These are phyloP conservation scores for Tryphoninae sp. DNA, from an alignment of 2,888 invertebrate species.

Conservation along the genomic window DNA sequence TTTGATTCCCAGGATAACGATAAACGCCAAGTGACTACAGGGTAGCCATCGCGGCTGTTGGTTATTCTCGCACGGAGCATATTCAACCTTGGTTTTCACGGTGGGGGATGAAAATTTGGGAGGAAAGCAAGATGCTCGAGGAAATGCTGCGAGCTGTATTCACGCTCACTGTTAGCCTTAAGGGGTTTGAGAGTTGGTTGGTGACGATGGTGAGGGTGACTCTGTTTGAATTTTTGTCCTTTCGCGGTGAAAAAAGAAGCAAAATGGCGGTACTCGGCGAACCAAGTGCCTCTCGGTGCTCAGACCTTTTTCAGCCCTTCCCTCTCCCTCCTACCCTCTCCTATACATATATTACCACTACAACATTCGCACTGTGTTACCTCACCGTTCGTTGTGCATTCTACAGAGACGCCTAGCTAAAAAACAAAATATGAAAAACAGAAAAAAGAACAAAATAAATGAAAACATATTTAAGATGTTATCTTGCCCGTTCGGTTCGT, in stretches of 20 bases:
- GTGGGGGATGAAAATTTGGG: constrained; percentile 12
- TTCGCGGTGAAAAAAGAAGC: not conserved
- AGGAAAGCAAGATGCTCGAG: constrained; percentile 6
- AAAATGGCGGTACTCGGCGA: constrained; percentile 4
- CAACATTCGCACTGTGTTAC: constrained; percentile 12
- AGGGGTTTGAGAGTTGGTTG: not conserved
- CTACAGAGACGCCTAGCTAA: constrained; percentile 11
- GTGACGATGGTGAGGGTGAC: too few relatives aligned
- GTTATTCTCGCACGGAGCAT: constrained; percentile 34
- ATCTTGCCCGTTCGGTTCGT: constrained; percentile 66
- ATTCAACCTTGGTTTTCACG: constrained; percentile 13
- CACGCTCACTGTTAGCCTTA: constrained; percentile 31
- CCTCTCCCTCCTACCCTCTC: not conserved
- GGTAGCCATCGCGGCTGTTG: constrained; percentile 36
- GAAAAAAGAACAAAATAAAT: constrained; percentile 63
- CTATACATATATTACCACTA: constrained; percentile 2
- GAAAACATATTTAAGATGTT: constrained; percentile 76
- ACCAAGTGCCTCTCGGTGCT: not conserved
- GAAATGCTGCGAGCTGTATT: constrained; percentile 12
- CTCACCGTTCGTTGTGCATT: not conserved
- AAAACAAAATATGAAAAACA: not conserved
- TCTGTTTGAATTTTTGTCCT: not conserved
- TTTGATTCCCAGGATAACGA: constrained; percentile 57
- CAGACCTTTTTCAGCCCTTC: constrained; percentile 9
- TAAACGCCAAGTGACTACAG: constrained; percentile 47